phyloP scores from a whole-genome alignment of 2,797 vertebrate genomes.

The Chelon auratus region DNA sequence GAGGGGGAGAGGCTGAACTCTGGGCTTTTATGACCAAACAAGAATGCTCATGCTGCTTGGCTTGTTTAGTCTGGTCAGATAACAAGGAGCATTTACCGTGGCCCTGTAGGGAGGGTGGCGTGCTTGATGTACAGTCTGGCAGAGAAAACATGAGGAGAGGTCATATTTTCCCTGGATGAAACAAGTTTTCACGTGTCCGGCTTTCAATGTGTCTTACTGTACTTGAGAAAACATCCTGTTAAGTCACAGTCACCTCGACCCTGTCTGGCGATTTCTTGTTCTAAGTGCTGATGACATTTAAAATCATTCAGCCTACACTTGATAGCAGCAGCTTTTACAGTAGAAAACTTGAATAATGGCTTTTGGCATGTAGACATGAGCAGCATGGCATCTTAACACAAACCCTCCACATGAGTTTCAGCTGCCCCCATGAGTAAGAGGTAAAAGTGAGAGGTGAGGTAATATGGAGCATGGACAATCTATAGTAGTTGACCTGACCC shows the following conservation, averaged over 20 bases:
- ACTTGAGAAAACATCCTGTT: too few species aligned
- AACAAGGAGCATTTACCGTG: slow-evolving; percentile 49
- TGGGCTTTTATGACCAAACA: slow-evolving; percentile 53
- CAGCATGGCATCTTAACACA: too few species aligned
- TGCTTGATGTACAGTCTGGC: slow-evolving; percentile 18
- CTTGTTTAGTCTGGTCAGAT: slow-evolving; percentile 65
- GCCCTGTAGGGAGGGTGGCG: slow-evolving; percentile 11
- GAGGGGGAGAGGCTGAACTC: slow-evolving; percentile 28
- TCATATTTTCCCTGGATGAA: slow-evolving; percentile 10
- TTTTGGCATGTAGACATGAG: too few species aligned
- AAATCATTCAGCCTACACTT: too few species aligned
- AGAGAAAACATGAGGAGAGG: slow-evolving; percentile 13
- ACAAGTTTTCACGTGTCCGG: neutral
- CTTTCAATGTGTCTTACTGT: neutral
- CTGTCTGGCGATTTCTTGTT: neutral
- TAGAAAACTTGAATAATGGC: too few species aligned
- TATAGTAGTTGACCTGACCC: too few species aligned
- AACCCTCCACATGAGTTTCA: too few species aligned
- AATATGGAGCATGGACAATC: too few species aligned
- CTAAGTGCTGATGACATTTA: too few species aligned
- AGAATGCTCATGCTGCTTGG: slow-evolving; percentile 52
- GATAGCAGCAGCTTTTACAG: too few species aligned
- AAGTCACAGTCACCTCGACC: neutral
- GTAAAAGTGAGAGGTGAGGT: too few species aligned
- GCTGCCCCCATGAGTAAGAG: too few species aligned